Conservation (phyloP, 2,888 invertebrate species). For the Amiota mariae region DNA sequence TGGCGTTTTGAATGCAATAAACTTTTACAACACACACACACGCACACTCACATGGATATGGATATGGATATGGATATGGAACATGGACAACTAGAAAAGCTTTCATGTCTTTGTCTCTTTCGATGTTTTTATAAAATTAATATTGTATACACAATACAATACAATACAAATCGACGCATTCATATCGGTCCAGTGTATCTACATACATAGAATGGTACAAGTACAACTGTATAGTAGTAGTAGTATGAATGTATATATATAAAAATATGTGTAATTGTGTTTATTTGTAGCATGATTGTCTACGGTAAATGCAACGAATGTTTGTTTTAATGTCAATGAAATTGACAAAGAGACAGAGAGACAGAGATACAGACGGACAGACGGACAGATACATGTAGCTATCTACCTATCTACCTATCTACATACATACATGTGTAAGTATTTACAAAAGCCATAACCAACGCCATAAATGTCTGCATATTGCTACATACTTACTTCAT, state of each 20-base stretch:
- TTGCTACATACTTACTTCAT: no score
- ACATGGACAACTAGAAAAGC: not conserved
- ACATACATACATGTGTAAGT: not conserved
- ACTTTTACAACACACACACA: constrained; percentile 8
- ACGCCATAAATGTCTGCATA: constrained; percentile 16
- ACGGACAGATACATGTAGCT: not conserved
- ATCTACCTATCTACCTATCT: no score
- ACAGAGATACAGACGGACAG: not conserved
- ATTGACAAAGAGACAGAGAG: constrained; percentile 24
- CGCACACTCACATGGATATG: not conserved
- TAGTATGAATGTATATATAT: not conserved
- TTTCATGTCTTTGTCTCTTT: no score
- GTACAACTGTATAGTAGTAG: no score
- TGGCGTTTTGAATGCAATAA: constrained; percentile 11
- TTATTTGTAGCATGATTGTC: not conserved
- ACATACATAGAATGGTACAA: no score
- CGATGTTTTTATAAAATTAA: constrained; percentile 29
- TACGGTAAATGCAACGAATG: constrained; percentile 21
- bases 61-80: not conserved
- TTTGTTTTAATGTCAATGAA: constrained; percentile 27
- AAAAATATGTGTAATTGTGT: not conserved
- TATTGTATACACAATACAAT: no score
- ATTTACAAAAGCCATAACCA: constrained; percentile 8
- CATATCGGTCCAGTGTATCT: not conserved
- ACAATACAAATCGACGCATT: constrained; percentile 8